Evolutionary conservation across 2,113 vertebrate genomes (phyloP).

Genomic region (Dasypus novemcinctus): DNA sequence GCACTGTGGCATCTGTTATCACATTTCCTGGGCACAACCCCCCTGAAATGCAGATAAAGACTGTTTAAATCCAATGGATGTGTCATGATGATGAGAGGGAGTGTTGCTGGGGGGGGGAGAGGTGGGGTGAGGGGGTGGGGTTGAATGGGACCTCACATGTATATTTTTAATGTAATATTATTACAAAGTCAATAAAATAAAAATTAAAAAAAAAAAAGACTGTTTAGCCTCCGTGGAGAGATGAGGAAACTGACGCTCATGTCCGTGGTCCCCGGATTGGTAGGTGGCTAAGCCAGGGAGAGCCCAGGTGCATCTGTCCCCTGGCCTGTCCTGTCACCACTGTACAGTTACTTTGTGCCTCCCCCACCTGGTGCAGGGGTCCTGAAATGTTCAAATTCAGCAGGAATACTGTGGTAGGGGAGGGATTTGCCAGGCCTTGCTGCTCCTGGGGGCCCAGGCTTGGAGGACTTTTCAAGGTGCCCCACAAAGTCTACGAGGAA

Average conservation of each 20-base stretch:
- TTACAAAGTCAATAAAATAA: no score
- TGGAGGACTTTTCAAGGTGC: neutral
- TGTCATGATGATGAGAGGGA: no score
- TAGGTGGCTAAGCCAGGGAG: neutral
- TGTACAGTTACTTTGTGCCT: neutral
- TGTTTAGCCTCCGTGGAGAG: neutral
- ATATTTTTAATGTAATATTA: no score
- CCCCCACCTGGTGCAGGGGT: neutral
- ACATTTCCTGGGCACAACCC: neutral
- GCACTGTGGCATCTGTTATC: neutral
- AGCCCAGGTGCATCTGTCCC: no score
- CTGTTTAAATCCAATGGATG: no score
- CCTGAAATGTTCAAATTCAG: neutral
- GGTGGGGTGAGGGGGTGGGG: no score
- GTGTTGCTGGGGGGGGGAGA: no score
- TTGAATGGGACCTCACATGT: no score
- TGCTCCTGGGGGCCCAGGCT: neutral
- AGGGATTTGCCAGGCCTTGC: neutral
- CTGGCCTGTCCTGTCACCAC: neutral
- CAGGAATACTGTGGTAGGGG: neutral
- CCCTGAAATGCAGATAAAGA: neutral
- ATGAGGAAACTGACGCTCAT: neutral
- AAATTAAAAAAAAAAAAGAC: no score
- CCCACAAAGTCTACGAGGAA: neutral
- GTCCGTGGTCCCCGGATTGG: neutral